Percentiles rank a stretch among this genome's conserved stretches.
Conservation (phyloP, 2,888 invertebrate species). For the Melanotus villosus region DNA sequence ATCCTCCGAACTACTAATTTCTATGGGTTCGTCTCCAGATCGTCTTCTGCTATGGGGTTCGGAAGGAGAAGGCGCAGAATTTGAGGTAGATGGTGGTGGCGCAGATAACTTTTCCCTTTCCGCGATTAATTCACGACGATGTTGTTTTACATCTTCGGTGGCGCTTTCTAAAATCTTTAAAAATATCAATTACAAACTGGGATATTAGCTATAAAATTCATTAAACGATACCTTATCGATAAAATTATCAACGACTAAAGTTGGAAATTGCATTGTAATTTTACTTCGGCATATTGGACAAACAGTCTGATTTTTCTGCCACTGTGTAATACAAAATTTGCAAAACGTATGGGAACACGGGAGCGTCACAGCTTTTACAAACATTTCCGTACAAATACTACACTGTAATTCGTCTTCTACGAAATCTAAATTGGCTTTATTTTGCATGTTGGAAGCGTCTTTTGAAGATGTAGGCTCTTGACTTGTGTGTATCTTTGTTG, state of each 20-base stretch:
- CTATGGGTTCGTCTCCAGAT: constrained; percentile 27
- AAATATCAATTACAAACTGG: too few relatives aligned
- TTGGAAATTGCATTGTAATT: constrained; percentile 72
- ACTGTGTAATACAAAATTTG: constrained; percentile 77
- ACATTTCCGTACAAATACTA: constrained; percentile 82
- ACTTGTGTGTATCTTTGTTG: too few relatives aligned
- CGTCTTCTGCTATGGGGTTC: not conserved
- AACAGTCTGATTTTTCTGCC: constrained; percentile 78
- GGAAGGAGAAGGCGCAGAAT: not conserved
- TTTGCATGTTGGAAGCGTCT: too few relatives aligned
- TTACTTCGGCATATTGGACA: constrained; percentile 79
- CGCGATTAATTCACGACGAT: constrained; percentile 71
- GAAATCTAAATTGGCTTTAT: constrained; percentile 51
- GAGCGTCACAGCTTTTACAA: constrained; percentile 78
- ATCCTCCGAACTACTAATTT: constrained; percentile 43
- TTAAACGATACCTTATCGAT: constrained; percentile 76
- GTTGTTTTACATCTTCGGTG: constrained; percentile 71
- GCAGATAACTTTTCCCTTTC: constrained; percentile 67
- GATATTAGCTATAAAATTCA: too few relatives aligned
- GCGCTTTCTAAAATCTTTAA: too few relatives aligned
- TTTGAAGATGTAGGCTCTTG: too few relatives aligned
- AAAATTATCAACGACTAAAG: constrained; percentile 79
- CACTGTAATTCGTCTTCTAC: constrained; percentile 82
- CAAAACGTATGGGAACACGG: constrained; percentile 85
- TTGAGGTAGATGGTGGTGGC: not conserved